Conservation (phyloP, 1,140 invertebrate species). For the Drosophila azteca region DNA sequence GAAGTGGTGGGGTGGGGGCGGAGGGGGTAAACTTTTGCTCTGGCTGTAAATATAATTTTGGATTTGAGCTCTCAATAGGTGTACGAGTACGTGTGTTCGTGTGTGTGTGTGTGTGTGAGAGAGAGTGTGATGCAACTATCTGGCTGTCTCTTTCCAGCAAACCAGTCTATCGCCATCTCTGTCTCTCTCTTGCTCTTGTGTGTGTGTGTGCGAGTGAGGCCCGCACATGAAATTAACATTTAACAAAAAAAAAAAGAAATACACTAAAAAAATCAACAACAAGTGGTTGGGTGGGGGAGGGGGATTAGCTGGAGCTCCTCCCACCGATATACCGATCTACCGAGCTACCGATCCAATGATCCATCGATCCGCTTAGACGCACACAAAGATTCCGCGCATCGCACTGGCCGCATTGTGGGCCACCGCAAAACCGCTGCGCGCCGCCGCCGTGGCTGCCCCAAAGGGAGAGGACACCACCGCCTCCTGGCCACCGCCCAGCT, state of each 20-base stretch:
- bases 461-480: conserved; percentile 41
- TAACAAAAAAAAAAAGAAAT: conserved; percentile 42
- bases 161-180: conserved; percentile 19
- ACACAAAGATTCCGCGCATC: conserved; percentile 78
- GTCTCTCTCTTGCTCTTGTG: conserved; percentile 12
- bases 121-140: conserved; percentile 45
- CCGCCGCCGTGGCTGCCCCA: conserved; percentile 19
- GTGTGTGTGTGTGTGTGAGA: conserved; percentile 19
- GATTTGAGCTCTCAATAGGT: conserved; percentile 67
- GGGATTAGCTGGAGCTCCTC: conserved; percentile 48
- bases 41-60: conserved; percentile 74
- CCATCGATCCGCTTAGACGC: conserved; percentile 46
- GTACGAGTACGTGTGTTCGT: conserved; percentile 21
- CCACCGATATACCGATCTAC: conserved; percentile 13
- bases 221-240: conserved; percentile 51
- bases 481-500: conserved; percentile 47
- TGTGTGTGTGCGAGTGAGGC: conserved; percentile 55
- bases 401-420: conserved; percentile 65
- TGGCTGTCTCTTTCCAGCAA: conserved; percentile 58
- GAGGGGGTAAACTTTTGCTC: conserved; percentile 21
- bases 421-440: conserved; percentile 54
- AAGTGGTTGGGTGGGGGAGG: conserved; percentile 20
- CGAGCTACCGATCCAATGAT: background rate
- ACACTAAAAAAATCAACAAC: conserved; percentile 51
- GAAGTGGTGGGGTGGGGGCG: no score